Conservation (phyloP, 2,888 invertebrate genomes). For the Tenthredo livida region DNA sequence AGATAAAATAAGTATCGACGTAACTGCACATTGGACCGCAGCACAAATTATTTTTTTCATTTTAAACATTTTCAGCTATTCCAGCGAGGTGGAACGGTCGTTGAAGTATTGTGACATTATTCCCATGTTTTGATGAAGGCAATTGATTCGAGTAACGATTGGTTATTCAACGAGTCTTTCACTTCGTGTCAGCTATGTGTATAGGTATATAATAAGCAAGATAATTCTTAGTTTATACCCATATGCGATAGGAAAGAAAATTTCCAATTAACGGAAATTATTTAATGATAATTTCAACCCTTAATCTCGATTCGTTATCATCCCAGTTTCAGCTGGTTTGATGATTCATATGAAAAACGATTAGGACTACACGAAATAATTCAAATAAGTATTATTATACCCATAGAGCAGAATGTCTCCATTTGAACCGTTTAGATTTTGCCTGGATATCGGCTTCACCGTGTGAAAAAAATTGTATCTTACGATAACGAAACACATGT, state of each 20-base stretch:
- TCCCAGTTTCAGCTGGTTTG: too few species aligned
- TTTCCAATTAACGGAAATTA: not conserved
- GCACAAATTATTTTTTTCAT: not conserved
- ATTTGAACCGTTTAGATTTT: not conserved
- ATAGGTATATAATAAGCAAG: not conserved
- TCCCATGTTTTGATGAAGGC: not conserved
- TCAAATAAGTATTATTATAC: too few species aligned
- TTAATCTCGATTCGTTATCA: too few species aligned
- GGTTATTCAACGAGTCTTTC: not conserved
- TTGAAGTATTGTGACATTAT: not conserved
- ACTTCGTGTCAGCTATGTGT: not conserved
- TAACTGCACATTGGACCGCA: not conserved
- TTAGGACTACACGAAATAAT: too few species aligned
- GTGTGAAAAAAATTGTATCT: not conserved
- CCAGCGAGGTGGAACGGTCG: not conserved
- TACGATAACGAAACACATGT: not conserved
- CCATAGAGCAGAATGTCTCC: too few species aligned
- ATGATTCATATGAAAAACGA: too few species aligned
- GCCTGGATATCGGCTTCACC: not conserved
- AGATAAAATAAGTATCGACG: not conserved
- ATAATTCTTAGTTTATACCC: too few species aligned
- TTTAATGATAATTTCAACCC: not conserved
- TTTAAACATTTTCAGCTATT: not conserved
- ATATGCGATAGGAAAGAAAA: not conserved
- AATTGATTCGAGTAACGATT: not conserved